phyloP scores from a whole-genome alignment of 2,113 vertebrate genomes.

The Varanus salvator region DNA sequence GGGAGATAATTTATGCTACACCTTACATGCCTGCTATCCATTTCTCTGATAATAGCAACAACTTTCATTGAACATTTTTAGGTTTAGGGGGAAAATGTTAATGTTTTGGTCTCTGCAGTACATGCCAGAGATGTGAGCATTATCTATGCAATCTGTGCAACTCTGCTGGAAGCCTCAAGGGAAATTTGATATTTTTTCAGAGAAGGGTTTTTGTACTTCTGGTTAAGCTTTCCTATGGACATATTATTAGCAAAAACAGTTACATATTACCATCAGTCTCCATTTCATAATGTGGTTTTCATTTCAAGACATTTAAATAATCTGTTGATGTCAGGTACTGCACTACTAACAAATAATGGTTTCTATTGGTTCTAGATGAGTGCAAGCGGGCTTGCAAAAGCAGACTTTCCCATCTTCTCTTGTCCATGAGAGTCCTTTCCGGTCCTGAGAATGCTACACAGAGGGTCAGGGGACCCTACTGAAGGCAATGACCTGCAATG shows the following conservation, averaged over 20 bases:
- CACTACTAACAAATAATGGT: background rate
- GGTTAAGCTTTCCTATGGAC: background rate
- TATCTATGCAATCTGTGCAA: background rate
- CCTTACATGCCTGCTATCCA: background rate
- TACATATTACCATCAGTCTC: background rate
- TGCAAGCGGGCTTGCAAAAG: no score
- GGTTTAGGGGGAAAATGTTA: no score
- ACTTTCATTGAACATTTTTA: background rate
- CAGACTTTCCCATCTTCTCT: no score
- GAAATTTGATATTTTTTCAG: background rate
- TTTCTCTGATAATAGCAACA: background rate
- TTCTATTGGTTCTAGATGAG: background rate
- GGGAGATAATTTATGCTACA: background rate
- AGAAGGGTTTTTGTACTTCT: background rate
- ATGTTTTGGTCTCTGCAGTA: background rate
- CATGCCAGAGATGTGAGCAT: background rate
- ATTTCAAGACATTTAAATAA: background rate
- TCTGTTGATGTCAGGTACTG: no score
- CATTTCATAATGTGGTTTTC: background rate
- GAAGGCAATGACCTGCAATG: no score
- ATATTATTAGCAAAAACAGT: background rate
- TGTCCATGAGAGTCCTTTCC: no score
- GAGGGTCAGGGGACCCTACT: no score
- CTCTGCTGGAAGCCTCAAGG: background rate
- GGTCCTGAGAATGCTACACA: no score